A percentile compares a stretch with the other conserved stretches of the same genome.
These are phyloP conservation scores for Oncorhynchus kisutch DNA, from an alignment of 2,113 vertebrate genomes.

Conservation along the genomic window DNA sequence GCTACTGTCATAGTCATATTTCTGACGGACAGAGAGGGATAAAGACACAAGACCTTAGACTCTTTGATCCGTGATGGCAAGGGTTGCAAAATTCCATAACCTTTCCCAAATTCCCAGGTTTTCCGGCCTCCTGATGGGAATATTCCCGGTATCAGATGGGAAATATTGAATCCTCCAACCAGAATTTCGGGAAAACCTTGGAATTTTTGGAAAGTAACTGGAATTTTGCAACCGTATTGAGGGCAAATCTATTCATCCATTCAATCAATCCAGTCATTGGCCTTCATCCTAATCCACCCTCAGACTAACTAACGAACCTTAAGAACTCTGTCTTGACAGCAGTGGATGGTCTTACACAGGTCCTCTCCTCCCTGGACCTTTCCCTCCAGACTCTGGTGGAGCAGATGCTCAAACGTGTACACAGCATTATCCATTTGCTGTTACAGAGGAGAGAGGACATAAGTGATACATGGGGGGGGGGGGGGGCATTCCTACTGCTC, in stretches of 20 bases:
- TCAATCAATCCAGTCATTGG: too few species aligned
- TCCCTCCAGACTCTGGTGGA: conserved; percentile 85
- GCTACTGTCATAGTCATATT: conserved; percentile 97
- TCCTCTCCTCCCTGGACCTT: conserved; percentile 79
- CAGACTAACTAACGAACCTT: conserved; percentile 77
- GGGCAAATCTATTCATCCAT: too few species aligned
- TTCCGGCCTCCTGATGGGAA: too few species aligned
- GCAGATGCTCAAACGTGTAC: conserved; percentile 91
- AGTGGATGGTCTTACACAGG: conserved; percentile 87
- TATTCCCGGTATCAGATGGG: too few species aligned
- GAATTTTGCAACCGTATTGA: too few species aligned
- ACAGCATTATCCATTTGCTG: conserved; percentile 96
- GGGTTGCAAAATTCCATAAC: background rate
- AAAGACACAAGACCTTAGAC: background rate
- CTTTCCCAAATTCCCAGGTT: too few species aligned
- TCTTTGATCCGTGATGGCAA: background rate
- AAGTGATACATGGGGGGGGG: background rate
- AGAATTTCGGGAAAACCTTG: too few species aligned
- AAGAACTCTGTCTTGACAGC: conserved; percentile 91
- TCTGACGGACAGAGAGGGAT: conserved; percentile 68
- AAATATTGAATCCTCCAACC: too few species aligned
- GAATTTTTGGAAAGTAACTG: too few species aligned
- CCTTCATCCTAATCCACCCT: too few species aligned
- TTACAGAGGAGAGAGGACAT: conserved; percentile 1
- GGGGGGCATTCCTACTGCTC: background rate